A percentile compares a stretch with the other conserved stretches of the same genome.
Conservation (phyloP, 1,140 invertebrate species). For the Heliconius congener region DNA sequence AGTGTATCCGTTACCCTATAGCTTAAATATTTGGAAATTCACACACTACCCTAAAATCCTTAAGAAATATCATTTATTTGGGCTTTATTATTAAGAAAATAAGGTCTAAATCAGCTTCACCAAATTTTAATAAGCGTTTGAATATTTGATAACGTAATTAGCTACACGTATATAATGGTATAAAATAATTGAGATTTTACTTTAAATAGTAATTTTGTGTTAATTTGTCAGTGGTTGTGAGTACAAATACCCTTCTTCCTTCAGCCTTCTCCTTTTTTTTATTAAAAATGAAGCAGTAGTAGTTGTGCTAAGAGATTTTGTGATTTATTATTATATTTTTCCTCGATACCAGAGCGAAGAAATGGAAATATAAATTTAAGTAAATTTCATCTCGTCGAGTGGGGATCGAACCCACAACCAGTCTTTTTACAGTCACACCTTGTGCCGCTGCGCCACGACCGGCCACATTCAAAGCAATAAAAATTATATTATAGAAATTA, state of each 20-base stretch:
- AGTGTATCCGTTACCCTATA: neutral
- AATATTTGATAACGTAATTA: conserved; percentile 10
- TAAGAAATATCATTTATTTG: neutral
- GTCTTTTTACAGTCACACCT: too few species aligned
- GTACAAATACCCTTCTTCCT: neutral
- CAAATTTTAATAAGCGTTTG: neutral
- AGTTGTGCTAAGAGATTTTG: neutral
- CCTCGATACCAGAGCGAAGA: too few species aligned
- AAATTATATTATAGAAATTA: too few species aligned
- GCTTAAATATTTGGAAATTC: neutral
- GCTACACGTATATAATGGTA: neutral
- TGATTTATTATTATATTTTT: neutral
- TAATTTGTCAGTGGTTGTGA: neutral
- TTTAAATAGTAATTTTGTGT: neutral
- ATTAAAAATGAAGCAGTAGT: too few species aligned
- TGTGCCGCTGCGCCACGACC: too few species aligned
- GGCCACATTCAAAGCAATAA: too few species aligned
- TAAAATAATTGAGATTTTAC: neutral
- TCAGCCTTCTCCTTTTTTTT: too few species aligned
- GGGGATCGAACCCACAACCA: too few species aligned
- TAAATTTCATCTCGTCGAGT: too few species aligned
- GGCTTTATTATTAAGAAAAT: neutral
- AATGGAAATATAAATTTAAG: too few species aligned
- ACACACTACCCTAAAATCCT: neutral
- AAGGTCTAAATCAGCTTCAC: neutral